Conservation (phyloP, 2,797 vertebrate genomes). For the Cetoscarus ocellatus region DNA sequence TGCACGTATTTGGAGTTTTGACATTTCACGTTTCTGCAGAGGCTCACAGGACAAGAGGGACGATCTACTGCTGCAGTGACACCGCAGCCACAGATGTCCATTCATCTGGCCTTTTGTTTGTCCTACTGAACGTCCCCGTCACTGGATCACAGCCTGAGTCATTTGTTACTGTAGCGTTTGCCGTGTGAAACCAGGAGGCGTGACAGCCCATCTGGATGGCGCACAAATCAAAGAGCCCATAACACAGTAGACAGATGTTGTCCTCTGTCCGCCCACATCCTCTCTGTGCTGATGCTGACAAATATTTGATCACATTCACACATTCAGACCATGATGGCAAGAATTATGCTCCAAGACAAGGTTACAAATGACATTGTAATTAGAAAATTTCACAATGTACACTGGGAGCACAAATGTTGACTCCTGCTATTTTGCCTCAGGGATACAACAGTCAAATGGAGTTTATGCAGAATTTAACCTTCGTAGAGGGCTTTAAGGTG, state of each 20-base stretch:
- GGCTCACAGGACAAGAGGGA: constrained; percentile 28
- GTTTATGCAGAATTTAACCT: constrained; percentile 19
- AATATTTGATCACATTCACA: constrained; percentile 57
- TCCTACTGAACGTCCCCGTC: constrained; percentile 62
- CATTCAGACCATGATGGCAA: constrained; percentile 16
- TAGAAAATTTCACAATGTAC: constrained; percentile 32
- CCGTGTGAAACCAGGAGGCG: constrained; percentile 53
- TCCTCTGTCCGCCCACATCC: constrained; percentile 47
- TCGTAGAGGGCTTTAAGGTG: constrained; percentile 13
- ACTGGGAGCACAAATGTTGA: constrained; percentile 33
- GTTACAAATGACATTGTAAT: constrained; percentile 59
- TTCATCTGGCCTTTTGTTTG: constrained; percentile 64
- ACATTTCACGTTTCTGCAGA: constrained; percentile 48
- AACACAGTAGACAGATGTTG: constrained; percentile 73
- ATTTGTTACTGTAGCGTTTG: constrained; percentile 69
- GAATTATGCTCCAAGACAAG: constrained; percentile 54
- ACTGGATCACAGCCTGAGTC: constrained; percentile 67
- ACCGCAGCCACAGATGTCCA: constrained; percentile 49
- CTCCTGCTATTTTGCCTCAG: constrained; percentile 26
- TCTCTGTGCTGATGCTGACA: constrained; percentile 44
- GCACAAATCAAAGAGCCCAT: constrained; percentile 72
- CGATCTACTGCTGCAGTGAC: constrained; percentile 31
- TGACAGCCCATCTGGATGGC: constrained; percentile 73
- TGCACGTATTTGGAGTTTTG: constrained; percentile 32
- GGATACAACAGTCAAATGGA: constrained; percentile 28